Evolutionary conservation across 2,113 vertebrate genomes (phyloP), one percentile per base, ranked within the genome.

Genomic region (Nyctereutes procyonoides): DNA sequence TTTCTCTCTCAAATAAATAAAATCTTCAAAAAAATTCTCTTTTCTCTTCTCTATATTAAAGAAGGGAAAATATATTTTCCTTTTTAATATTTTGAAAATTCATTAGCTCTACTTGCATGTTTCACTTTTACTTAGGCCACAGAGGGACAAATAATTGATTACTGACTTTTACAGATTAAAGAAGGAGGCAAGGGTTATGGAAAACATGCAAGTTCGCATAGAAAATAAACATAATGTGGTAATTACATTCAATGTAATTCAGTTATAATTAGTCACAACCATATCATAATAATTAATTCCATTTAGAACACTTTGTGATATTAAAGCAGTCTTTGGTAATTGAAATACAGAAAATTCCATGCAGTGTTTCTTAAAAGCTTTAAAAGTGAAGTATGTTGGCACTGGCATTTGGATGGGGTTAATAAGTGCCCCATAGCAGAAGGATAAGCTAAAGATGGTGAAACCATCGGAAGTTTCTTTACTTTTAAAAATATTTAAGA

Each of bases 331-430:
- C 30, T 77, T 65, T 82, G 71, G 55, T 73, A 73, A 82, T 73
- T 95, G 90, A 90, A 67, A 94, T 88, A 53, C 16, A 81, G 15
- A 84, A 77, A 77, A 89, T 92, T 96, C 58, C 15, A 79, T 60
- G 15, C 12, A 82, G 58, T 30, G 38, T 55, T 96, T 92, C 26
- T 58, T 95, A 55, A 83, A 90, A 69, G 32, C 24, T 96, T 93
- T 43, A 43, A 43, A 93, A 22, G 51, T 35, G 24, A 92, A 38
- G 10, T 58, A 35, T 81, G 16, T 2, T 82, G 24, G 62, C 60
- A 30, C 22, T 62, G 24, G 28, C 24, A 15, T 77, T 62, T 90
- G 55, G 24, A 83, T 62, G 32, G 11, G 55, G 53, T 79, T 83
- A 89, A 26, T 26, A 63, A 35, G 15, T 24, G 32, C 15, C 80